These are phyloP conservation scores for Xenopus laevis DNA, from an alignment of 2,113 vertebrate genomes.

Conservation along the genomic window DNA sequence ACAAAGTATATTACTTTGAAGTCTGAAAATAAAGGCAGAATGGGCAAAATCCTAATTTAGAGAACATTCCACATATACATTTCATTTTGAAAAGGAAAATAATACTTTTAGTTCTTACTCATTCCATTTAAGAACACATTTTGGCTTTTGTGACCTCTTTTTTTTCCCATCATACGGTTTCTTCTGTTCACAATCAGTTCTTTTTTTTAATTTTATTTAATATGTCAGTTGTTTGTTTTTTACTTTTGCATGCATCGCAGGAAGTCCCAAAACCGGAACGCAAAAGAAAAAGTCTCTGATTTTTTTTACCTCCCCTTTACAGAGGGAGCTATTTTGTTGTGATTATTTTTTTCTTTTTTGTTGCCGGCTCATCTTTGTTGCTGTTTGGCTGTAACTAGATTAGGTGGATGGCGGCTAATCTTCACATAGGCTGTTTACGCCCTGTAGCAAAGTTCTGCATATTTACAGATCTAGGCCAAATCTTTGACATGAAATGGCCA, in stretches of 20 bases:
- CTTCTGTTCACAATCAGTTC: conserved; percentile 39
- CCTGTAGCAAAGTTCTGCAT: conserved; percentile 15
- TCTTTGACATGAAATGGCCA: conserved; percentile 16
- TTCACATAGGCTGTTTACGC: conserved; percentile 1
- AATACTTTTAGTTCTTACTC: conserved; percentile 23
- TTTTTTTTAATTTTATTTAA: conserved; percentile 52
- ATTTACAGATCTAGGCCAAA: conserved; percentile 6
- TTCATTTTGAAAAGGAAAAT: conserved; percentile 1
- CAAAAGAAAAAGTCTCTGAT: conserved; percentile 38
- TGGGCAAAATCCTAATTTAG: conserved; percentile 46
- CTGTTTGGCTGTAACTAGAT: conserved; percentile 51
- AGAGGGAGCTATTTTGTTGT: not conserved
- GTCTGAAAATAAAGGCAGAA: conserved; percentile 58
- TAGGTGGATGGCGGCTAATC: conserved; percentile 10
- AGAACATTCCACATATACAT: conserved; percentile 10
- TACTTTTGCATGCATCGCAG: conserved; percentile 62
- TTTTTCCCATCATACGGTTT: conserved; percentile 48
- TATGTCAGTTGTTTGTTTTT: conserved; percentile 27
- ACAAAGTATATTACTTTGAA: conserved; percentile 71
- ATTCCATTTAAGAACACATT: conserved; percentile 47
- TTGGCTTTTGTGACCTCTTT: conserved; percentile 60
- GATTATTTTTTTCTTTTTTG: conserved; percentile 13
- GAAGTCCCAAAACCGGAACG: conserved; percentile 60
- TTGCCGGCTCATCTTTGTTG: conserved; percentile 25
- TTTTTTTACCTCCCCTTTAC: conserved; percentile 42